Evolutionary conservation across 2,797 vertebrate genomes (phyloP).

Genomic region (Malurus leucopterus): DNA sequence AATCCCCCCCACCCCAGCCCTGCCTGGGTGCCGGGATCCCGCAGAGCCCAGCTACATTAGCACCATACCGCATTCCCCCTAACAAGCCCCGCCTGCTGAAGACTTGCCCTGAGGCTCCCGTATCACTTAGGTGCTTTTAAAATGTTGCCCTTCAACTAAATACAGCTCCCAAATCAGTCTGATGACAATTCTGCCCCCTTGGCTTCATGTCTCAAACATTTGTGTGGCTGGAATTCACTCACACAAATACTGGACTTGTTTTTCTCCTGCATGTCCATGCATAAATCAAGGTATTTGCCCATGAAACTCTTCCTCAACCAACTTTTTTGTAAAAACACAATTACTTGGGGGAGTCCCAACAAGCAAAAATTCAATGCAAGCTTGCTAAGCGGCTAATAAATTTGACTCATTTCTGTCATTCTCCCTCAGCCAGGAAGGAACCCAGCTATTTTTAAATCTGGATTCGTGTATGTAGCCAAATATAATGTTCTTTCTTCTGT

Average conservation of each 20-base stretch:
- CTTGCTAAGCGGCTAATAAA: conserved; percentile 31
- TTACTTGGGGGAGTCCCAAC: conserved; percentile 9
- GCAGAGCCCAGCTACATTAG: neutral
- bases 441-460: conserved; percentile 59
- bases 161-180: conserved; percentile 12
- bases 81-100: conserved; percentile 11
- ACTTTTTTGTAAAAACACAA: neutral
- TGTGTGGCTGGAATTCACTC: conserved; percentile 3
- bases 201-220: neutral
- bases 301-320: neutral
- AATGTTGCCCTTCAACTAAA: conserved; percentile 45
- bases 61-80: neutral
- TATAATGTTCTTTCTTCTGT: conserved; percentile 52
- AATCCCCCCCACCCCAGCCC: neutral
- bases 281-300: conserved; percentile 28
- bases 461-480: conserved; percentile 40
- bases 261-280: neutral
- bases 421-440: conserved; percentile 58
- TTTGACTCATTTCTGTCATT: conserved; percentile 40
- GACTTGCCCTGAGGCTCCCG: conserved; percentile 22
- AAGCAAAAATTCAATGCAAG: conserved; percentile 29
- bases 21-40: neutral
- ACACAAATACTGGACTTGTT: neutral
- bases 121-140: conserved; percentile 45
- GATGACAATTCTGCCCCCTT: conserved; percentile 18